Conservation (phyloP, 2,888 invertebrate species). For the Nasonia oneida region DNA sequence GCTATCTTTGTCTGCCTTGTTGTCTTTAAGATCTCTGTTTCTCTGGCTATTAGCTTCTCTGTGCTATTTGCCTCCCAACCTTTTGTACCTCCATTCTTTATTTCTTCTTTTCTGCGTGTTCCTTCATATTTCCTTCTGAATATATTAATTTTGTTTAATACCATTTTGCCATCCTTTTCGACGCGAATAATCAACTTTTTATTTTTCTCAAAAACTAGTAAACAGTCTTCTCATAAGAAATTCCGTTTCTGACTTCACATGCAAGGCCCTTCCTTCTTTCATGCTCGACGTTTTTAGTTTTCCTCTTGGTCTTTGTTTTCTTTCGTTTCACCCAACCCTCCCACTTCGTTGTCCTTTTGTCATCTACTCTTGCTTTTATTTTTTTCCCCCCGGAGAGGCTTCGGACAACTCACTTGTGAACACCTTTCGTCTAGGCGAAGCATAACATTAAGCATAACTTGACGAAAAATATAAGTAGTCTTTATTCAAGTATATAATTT, state of each 20-base stretch:
- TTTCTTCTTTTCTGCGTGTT: background rate
- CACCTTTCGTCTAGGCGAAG: slow-evolving; percentile 43
- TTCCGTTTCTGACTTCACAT: slow-evolving; percentile 54
- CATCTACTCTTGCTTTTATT: slow-evolving; percentile 47
- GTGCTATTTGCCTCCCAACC: background rate
- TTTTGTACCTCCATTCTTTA: background rate
- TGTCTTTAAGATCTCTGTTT: slow-evolving; percentile 60
- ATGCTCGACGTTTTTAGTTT: slow-evolving; percentile 36
- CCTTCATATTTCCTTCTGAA: background rate
- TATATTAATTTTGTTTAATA: background rate
- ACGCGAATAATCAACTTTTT: background rate
- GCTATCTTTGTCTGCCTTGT: slow-evolving; percentile 65
- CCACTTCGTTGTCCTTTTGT: slow-evolving; percentile 53
- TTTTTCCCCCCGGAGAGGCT: slow-evolving; percentile 57
- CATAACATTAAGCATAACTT: slow-evolving; percentile 19
- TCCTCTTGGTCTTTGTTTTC: slow-evolving; percentile 39
- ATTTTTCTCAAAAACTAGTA: background rate
- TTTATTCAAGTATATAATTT: background rate
- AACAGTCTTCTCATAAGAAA: slow-evolving; percentile 36
- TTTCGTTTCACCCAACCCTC: slow-evolving; percentile 39
- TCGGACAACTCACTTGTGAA: slow-evolving; percentile 56
- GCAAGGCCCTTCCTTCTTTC: slow-evolving; percentile 18
- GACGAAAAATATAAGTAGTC: background rate
- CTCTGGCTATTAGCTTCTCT: background rate
- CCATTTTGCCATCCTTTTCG: background rate